These are phyloP conservation scores for Scomberomorus guttatus DNA, from an alignment of 2,797 vertebrate genomes.

Conservation along the genomic window DNA sequence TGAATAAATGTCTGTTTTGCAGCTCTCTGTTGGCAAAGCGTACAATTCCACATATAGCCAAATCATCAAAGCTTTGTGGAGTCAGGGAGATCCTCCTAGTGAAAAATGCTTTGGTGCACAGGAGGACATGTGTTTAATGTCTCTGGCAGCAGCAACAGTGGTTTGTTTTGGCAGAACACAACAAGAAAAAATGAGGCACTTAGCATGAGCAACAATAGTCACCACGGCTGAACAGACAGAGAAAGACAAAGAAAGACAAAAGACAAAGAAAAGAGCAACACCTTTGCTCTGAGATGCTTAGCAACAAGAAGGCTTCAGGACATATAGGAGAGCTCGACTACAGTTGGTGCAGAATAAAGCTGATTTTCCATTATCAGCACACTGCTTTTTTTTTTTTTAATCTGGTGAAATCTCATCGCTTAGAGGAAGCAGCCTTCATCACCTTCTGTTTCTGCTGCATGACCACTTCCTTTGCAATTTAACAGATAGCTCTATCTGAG, in stretches of 20 bases:
- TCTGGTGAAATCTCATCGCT: slow-evolving; percentile 57
- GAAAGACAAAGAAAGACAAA: slow-evolving; percentile 25
- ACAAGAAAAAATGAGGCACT: slow-evolving; percentile 36
- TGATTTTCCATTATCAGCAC: slow-evolving; percentile 42
- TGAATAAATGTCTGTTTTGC: background rate
- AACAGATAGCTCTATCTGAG: slow-evolving; percentile 61
- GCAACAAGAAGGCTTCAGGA: slow-evolving; percentile 39
- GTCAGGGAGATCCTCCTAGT: slow-evolving; percentile 17
- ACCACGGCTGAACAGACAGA: slow-evolving; percentile 26
- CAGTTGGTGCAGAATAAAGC: slow-evolving; percentile 31
- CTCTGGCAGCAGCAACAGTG: slow-evolving; percentile 16
- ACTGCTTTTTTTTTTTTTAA: slow-evolving; percentile 28
- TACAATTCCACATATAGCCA: slow-evolving; percentile 15
- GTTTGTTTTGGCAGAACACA: slow-evolving; percentile 38
- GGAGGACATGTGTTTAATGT: slow-evolving; percentile 35
- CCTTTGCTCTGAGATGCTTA: slow-evolving; percentile 37
- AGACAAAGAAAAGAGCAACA: slow-evolving; percentile 1
- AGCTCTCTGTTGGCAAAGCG: too few relatives aligned
- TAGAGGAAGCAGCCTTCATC: slow-evolving; percentile 53
- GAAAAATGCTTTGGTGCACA: slow-evolving; percentile 26
- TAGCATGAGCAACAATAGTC: slow-evolving; percentile 40
- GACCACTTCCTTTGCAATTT: slow-evolving; percentile 67
- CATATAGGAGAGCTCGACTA: background rate
- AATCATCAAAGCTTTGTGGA: slow-evolving; percentile 36
- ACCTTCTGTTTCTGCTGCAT: slow-evolving; percentile 62